phyloP scores from a whole-genome alignment of 2,797 vertebrate species.

The Aulostomus chinensis region DNA sequence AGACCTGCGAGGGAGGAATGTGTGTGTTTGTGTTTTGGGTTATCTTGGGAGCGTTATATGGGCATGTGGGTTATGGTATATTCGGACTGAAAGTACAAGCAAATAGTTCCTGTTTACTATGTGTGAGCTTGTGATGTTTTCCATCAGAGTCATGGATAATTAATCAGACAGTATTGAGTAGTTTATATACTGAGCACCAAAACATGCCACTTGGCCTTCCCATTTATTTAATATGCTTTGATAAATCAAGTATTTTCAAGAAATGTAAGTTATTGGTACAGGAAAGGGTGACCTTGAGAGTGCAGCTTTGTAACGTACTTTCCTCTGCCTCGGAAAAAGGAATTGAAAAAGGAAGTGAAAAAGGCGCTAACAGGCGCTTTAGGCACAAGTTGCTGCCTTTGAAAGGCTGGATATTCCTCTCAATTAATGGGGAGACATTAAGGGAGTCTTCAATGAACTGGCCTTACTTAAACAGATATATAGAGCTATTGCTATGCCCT shows the following conservation, averaged over 20 bases:
- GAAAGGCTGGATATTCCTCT: conserved; percentile 81
- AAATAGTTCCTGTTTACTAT: no score
- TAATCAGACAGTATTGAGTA: conserved; percentile 48
- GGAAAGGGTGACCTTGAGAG: conserved; percentile 77
- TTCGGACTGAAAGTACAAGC: no score
- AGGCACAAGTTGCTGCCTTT: conserved; percentile 77
- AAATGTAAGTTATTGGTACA: conserved; percentile 67
- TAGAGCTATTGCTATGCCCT: conserved; percentile 82
- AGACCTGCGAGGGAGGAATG: no score
- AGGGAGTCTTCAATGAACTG: conserved; percentile 82
- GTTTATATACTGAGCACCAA: conserved; percentile 50
- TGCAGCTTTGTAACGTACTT: conserved; percentile 49
- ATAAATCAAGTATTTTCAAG: conserved; percentile 79
- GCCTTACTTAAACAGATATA: conserved; percentile 86
- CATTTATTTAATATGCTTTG: conserved; percentile 58
- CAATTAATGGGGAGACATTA: conserved; percentile 82
- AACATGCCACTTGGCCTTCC: conserved; percentile 52
- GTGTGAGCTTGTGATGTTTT: conserved; percentile 15
- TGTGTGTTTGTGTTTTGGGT: no score
- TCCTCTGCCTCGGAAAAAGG: conserved; percentile 41
- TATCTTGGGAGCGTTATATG: no score
- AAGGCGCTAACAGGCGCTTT: conserved; percentile 59
- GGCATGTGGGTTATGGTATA: no score
- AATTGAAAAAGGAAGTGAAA: conserved; percentile 35
- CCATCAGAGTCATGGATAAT: conserved; percentile 56